Evolutionary conservation across 2,113 vertebrate genomes (phyloP), one percentile per base, ranked within the genome.

Genomic region (Lepus europaeus): DNA sequence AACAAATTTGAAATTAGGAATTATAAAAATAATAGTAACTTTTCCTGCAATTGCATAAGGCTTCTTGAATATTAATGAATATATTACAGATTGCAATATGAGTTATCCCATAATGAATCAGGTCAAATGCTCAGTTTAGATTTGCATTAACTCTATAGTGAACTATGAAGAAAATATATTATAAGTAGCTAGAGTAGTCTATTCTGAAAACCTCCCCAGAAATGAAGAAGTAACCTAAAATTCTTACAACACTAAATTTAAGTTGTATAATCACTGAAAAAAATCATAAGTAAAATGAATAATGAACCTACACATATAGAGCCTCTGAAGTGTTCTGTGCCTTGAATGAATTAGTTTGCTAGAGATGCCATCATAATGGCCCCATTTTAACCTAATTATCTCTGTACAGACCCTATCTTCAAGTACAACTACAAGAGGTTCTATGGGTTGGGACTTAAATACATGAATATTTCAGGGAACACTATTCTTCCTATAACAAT

Each of bases 161-260:
- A 95, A 89, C 80, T 53, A 84, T 25, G 31, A 96, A 95, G 10
- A 59, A 81, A 61, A 86, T 49, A n/a, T 23, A 66, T 64, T 19
- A 31, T 45, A 93, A 77, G 7, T 70, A 90, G 36, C 23, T 64
- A 49, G 8, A 86, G 2, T 36, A 72, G 25, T 61, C 1, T 83
- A 72, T 78, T 56, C 7, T 25, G 23, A 74, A 86, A 39, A 22
- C 12, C 19, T 74, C 63, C 9, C 27, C 56, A 31, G 45, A 94
- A 82, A 59, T 31, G 25, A 23, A 7, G 64, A 83, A 76, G 16
- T 56, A 13, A 73, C 25, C 20, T 85, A 45, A 69, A 87, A 72
- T 51, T 84, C 20, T 27, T 94, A 87, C 12, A 5, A 66, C 19
- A 10, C 1, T 59, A 29, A 59, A 72, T 66, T 73, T 85, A 56